Evolutionary conservation across 1,140 invertebrate genomes (phyloP).

Genomic region (Drosophila bifasciata): DNA sequence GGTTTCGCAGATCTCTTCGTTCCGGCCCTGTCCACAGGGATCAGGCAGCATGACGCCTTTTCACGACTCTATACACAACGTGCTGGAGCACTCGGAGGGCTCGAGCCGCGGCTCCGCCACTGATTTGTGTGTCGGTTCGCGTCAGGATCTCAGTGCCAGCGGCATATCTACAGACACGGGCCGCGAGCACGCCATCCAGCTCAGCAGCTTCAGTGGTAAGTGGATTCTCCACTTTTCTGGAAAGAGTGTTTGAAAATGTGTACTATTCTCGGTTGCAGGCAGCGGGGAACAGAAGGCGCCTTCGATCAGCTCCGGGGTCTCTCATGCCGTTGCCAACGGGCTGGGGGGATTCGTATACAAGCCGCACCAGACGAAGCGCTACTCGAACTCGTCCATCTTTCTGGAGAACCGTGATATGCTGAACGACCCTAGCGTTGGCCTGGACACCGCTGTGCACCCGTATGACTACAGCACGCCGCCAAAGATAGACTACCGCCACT

Average conservation of each 20-base stretch:
- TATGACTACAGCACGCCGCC: conserved; percentile 76
- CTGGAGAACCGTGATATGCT: conserved; percentile 84
- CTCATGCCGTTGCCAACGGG: conserved; percentile 76
- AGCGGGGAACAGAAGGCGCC: conserved; percentile 78
- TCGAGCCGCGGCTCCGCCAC: conserved; percentile 77
- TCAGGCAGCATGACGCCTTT: conserved; percentile 84
- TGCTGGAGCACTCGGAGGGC: conserved; percentile 79
- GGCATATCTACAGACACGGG: conserved; percentile 80
- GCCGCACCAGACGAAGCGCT: conserved; percentile 75
- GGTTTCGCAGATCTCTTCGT: conserved; percentile 83
- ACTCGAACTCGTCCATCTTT: conserved; percentile 83
- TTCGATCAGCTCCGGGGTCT: conserved; percentile 78
- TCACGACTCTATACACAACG: conserved; percentile 83
- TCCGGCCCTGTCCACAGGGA: conserved; percentile 82
- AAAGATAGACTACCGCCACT: conserved; percentile 77
- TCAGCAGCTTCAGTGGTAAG: conserved; percentile 81
- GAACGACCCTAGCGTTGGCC: conserved; percentile 71
- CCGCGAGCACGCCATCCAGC: conserved; percentile 72
- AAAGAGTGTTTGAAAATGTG: background rate
- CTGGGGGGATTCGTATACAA: conserved; percentile 77
- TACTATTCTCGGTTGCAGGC: conserved; percentile 34
- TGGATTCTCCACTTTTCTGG: background rate
- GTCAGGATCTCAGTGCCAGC: conserved; percentile 80
- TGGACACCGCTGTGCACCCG: conserved; percentile 47
- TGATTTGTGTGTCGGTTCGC: conserved; percentile 75